Evolutionary conservation across 2,113 vertebrate species (phyloP).

Genomic region (Plestiodon gilberti): DNA sequence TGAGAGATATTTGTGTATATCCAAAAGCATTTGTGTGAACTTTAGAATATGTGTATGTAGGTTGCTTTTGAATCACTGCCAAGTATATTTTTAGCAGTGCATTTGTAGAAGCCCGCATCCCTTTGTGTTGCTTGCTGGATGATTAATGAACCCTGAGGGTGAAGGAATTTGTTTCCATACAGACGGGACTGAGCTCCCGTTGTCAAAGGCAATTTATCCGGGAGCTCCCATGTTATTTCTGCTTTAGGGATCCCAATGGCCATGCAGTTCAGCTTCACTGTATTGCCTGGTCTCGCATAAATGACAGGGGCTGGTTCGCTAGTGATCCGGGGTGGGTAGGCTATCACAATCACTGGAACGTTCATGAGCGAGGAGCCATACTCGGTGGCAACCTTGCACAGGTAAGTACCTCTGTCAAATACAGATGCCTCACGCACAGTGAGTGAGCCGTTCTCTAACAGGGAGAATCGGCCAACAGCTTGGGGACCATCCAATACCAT

Average conservation of each 20-base stretch:
- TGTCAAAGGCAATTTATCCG: slow-evolving; percentile 80
- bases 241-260: slow-evolving; percentile 84
- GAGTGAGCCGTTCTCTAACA: slow-evolving; percentile 86
- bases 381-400: slow-evolving; percentile 80
- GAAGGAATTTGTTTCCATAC: slow-evolving; percentile 88
- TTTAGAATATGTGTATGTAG: slow-evolving; percentile 87
- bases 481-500: slow-evolving; percentile 80
- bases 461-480: slow-evolving; percentile 78
- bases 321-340: slow-evolving; percentile 87
- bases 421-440: slow-evolving; percentile 82
- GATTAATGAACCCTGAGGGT: slow-evolving; percentile 88
- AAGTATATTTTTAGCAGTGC: slow-evolving; percentile 87
- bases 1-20: slow-evolving; percentile 46
- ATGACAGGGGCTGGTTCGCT: slow-evolving; percentile 82
- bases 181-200: slow-evolving; percentile 82
- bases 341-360: slow-evolving; percentile 82
- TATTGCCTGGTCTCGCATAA: slow-evolving; percentile 82
- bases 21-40: slow-evolving; percentile 24
- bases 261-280: slow-evolving; percentile 85
- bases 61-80: slow-evolving; percentile 88
- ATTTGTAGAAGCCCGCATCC: slow-evolving; percentile 88
- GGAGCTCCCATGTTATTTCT: slow-evolving; percentile 90
- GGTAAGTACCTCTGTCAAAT: slow-evolving; percentile 87
- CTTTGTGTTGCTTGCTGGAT: slow-evolving; percentile 83
- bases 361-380: slow-evolving; percentile 77